Evolutionary conservation across 2,113 vertebrate genomes (phyloP), one percentile per base, ranked within the genome.

Genomic region (Hippocampus guttulatus): DNA sequence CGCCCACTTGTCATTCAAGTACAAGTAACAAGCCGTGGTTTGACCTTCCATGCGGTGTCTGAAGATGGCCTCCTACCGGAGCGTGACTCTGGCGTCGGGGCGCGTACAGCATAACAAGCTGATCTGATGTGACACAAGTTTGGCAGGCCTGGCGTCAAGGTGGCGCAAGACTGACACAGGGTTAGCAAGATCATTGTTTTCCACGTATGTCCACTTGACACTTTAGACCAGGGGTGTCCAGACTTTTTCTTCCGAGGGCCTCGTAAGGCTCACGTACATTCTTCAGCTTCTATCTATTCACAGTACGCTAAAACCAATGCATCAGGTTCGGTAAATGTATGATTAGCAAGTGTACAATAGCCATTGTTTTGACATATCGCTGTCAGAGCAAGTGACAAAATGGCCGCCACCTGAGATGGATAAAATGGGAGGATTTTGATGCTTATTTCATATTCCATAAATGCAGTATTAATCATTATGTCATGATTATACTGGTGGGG

Each of bases 111-210:
- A 33, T 84, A 81, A 85, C 70, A 79, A 86, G 84, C 82, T 72
- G 79, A 73, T 77, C 85, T 75, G 84, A 88, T 74, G 83, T 83
- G 89, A 90, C 89, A 90, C 70, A 79, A 85, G 81, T 86, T 88
- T 91, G 90, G 90, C 89, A 89, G 76, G 61, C 75, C 49, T 60
- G 88, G 75, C 86, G 61, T 87, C 71, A 81, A 87, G 84, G 87
- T 89, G 87, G 84, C 85, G 67, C 23, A 70, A 76, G 85, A 84
- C 79, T 83, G 85, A 86, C 87, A 80, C 52, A 47, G 75, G 88
- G 88, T 86, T 80, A 83, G 81, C 70, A 18, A 76, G 75, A 80
- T 64, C 66, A 23, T 80, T 71, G 80, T 78, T 21, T 27, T 55
- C 52, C 21, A n/a, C 21, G 21, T 16, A 49, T 18, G 47, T 15